phyloP scores from a whole-genome alignment of 2,888 invertebrate species.

The Polietes domitor region DNA sequence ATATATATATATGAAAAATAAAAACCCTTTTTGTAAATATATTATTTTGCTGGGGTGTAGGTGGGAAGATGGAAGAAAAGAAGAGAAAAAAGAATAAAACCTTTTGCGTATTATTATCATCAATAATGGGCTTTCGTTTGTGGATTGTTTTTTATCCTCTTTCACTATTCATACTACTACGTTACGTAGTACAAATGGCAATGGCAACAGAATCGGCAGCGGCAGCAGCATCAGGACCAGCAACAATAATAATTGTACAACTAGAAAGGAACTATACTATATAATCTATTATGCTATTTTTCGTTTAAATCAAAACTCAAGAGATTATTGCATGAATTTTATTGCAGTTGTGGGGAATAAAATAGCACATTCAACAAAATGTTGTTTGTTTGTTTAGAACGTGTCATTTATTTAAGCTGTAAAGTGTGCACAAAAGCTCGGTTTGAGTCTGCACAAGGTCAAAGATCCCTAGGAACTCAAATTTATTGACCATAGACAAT shows the following conservation, averaged over 20 bases:
- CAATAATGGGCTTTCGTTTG: conserved; percentile 47
- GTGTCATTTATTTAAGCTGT: no score
- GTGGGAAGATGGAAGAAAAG: not conserved
- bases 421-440: no score
- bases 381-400: no score
- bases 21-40: conserved; percentile 20
- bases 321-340: conserved; percentile 33
- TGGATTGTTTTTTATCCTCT: conserved; percentile 18
- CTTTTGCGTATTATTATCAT: conserved; percentile 43
- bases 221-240: not conserved
- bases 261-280: not conserved
- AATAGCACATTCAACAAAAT: no score
- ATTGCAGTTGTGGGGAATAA: not conserved
- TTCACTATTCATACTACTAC: not conserved
- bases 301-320: conserved; percentile 41
- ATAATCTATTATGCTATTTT: conserved; percentile 40
- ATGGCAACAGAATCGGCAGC: no score
- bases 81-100: conserved; percentile 5
- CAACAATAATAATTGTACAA: conserved; percentile 4
- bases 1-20: conserved; percentile 19
- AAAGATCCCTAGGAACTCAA: no score
- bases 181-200: not conserved
- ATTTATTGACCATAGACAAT: no score
- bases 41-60: not conserved
- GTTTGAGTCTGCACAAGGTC: no score